Base-by-base conservation (phyloP, 2,888 invertebrate species). In the Hydriomena furcata region DNA sequence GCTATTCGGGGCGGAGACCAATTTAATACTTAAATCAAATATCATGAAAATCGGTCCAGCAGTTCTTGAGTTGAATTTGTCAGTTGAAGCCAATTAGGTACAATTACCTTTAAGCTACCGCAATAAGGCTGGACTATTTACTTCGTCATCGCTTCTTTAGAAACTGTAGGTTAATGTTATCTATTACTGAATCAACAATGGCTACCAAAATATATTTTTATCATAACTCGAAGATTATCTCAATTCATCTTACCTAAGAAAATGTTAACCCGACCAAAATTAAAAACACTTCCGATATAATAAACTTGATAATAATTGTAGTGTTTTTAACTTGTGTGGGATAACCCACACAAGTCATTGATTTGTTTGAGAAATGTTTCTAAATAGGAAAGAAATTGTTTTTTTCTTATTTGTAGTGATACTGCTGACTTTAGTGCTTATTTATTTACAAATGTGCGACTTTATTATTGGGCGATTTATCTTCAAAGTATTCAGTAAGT, bases 371-470 rank as follows among this genome's bases (percentile, higher is more conserved):
- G n/a, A 65, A 55, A 88, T 88, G 86, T 79, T 74, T 75, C 52
- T 84, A 2, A 67, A 51, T 20, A 42, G 63, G 1, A 85, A 76
- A 49, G 85, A 86, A 45, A 27, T 80, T 0, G 71, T 74, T 38
- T 84, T 75, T 55, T 23, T 89, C 20, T 54, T 77, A 6, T 82
- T 83, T 30, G 43, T 76, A 1, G 52, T 78, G 7, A 54, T 68
- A 6, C 46, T 79, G 6, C 38, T 89, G 1, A 54, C 79, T 4
- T 17, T 84, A 0, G 73, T 88, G 55, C 65, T 82, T 5, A 46
- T 75, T 11, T 89, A 89, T 54, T 60, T 89, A 42, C 79, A 82
- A 40, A 56, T 85, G 1, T 89, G 89, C 60, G 88, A 89, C 53
- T 43, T 81, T 5, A 44, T 84, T 6, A 68, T 89, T 23, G 73